Evolutionary conservation across 2,888 invertebrate species (phyloP), one percentile per base, ranked within the genome.

Genomic region (Urechis unicinctus): DNA sequence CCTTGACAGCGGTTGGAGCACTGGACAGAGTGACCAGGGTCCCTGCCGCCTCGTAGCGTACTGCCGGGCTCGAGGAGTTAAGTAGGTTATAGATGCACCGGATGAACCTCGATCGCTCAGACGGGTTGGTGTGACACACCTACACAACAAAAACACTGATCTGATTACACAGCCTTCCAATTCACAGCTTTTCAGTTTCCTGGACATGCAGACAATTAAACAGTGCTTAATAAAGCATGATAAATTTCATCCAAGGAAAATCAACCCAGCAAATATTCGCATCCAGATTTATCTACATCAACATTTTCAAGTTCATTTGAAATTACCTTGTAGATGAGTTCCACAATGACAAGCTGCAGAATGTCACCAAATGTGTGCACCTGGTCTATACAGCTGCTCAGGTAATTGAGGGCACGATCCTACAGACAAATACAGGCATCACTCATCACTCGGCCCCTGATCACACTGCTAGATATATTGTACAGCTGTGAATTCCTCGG

Each of bases 31-130:
- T 98, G 55, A 97, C 90, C 54, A 99, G 83, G 4, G 98, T 98
- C 42, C 97, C 97, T 46, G 98, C 97, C 17, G 98, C 95, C 82
- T 98, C 98, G 78, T 98, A 97, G 31, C 97, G 85, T 29, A 99
- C 98, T 43, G 98, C 96, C 41, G 96, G 89, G 70, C 94, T 94
- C 0, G 96, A 95, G n/a, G 78, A 78, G 80, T 96, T 96, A 55
- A 99, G 82, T 60, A 98, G 83, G 75, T 94, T 96, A 79, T 98
- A 98, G 75, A 98, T 97, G 72, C 97, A 97, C 61, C 97, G 88
- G 72, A 98, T 98, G 80, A 99, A 99, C 43, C 95, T 85, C 0
- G 96, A 90, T 22, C 97, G 84, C 79, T 98, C 97, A 9, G 88
- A 83, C 2, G 96, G 96, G 82, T 96, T 96, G 30, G 91, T 88